Evolutionary conservation across 2,888 invertebrate genomes (phyloP), one percentile per base, ranked within the genome.

Genomic region (Drosophila atripex): DNA sequence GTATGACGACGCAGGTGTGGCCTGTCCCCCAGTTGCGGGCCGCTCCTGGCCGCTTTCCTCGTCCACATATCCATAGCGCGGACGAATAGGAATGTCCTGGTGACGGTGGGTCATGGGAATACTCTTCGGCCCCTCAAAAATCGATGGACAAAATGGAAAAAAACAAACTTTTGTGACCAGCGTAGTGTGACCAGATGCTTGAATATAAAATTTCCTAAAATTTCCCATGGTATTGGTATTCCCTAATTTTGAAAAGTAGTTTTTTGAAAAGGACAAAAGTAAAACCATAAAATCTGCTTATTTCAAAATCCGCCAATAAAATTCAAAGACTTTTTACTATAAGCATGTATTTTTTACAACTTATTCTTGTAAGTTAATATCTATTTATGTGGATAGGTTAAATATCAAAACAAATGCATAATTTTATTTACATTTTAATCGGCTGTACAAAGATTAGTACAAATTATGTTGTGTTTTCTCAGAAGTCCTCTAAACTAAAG

Each of bases 81-180:
- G 90, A 11, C 90, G 74, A 64, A 90, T 90, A 18, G 90, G 90
- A 60, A 90, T 90, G 71, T 90, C 90, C 59, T 89, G 90, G 58
- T 76, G 87, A 53, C 78, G 85, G 47, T 80, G 80, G 2, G 89
- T 77, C 89, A 89, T 89, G 11, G 16, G 1, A 2, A 16, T 12
- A 7, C 14, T 5, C 3, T 23, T 18, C 1, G 1, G 14, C 4
- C 23, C 16, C 16, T n/a, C 7, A 1, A 28, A 28, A 30, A 32
- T n/a, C 18, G 1, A 6, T 18, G 8, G 2, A 25, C 43, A n/a
- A 50, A 11, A 12, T 8, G 21, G 41, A 52, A 4, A 53, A 57
- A 52, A 52, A 57, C 57, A 57, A 57, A 57, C 28, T 28, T 2
- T 1, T 11, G 35, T 12, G 28, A 9, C 1, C 3, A 8, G 9